Conservation (phyloP, 2,797 vertebrate genomes). For the Clamator glandarius region DNA sequence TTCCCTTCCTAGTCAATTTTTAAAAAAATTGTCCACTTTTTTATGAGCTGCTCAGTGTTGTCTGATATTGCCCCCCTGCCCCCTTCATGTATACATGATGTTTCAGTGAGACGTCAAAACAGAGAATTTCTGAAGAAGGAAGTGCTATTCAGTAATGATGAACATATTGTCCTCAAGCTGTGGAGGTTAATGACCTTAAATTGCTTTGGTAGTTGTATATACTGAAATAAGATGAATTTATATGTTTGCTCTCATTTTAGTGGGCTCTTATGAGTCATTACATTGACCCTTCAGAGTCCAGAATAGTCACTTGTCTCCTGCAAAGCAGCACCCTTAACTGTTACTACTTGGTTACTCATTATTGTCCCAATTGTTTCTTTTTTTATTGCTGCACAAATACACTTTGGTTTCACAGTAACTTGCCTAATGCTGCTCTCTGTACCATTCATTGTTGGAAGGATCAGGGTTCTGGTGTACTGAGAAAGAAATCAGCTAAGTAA, state of each 20-base stretch:
- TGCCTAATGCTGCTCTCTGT: background rate
- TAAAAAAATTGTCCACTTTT: background rate
- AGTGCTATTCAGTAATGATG: background rate
- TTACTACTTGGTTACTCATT: slow-evolving; percentile 31
- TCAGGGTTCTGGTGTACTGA: background rate
- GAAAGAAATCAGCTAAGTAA: background rate
- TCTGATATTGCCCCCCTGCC: background rate
- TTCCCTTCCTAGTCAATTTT: background rate
- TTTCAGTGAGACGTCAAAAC: background rate
- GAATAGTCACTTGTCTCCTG: slow-evolving; percentile 50
- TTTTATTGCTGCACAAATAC: slow-evolving; percentile 35
- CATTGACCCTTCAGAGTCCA: slow-evolving; percentile 39
- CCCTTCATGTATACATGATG: background rate
- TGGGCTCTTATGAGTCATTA: slow-evolving; percentile 59
- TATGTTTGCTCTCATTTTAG: slow-evolving; percentile 53
- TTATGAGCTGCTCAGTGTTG: background rate
- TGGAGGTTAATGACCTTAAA: slow-evolving; percentile 43
- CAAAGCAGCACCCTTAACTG: slow-evolving; percentile 37
- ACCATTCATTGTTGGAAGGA: background rate
- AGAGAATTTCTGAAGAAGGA: slow-evolving; percentile 9
- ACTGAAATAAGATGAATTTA: slow-evolving; percentile 36
- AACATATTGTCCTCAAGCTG: slow-evolving; percentile 32
- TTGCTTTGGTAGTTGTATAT: slow-evolving; percentile 45
- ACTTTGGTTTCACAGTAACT: slow-evolving; percentile 10
- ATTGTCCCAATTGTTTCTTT: background rate